Conservation (phyloP, 2,797 vertebrate genomes). For the Podarcis lilfordi region DNA sequence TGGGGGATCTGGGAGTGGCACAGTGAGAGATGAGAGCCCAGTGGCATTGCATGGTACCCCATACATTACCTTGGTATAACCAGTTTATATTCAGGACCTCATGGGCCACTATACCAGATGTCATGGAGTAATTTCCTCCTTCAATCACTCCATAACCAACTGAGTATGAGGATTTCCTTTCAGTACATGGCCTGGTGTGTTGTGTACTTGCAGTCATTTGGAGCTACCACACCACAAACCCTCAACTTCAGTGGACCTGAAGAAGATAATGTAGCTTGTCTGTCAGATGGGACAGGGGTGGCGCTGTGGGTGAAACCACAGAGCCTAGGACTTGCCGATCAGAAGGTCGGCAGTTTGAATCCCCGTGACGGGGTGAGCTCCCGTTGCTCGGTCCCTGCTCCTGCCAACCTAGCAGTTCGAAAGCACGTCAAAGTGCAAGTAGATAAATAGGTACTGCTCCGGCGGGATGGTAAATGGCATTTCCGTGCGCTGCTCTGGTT, state of each 20-base stretch:
- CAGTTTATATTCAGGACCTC: neutral
- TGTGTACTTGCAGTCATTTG: neutral
- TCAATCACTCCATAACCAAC: no score
- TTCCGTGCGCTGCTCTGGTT: no score
- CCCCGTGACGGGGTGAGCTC: no score
- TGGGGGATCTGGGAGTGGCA: neutral
- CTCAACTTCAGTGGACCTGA: neutral
- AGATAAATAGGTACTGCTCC: no score
- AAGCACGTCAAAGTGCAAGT: no score
- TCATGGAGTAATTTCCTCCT: neutral
- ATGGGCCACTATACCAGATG: neutral
- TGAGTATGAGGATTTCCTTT: neutral
- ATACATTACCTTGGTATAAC: neutral
- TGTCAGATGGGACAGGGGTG: neutral
- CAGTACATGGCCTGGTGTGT: neutral
- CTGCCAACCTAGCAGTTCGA: no score
- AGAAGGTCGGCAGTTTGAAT: no score
- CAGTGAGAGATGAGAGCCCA: neutral
- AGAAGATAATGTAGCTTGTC: neutral
- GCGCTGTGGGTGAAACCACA: no score
- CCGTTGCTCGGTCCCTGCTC: no score
- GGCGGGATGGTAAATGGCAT: no score
- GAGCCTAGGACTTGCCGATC: no score
- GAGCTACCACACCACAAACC: neutral
- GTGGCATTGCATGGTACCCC: neutral